These are phyloP conservation scores for Emydocephalus ijimae DNA, from an alignment of 2,113 vertebrate genomes.

Conservation along the genomic window DNA sequence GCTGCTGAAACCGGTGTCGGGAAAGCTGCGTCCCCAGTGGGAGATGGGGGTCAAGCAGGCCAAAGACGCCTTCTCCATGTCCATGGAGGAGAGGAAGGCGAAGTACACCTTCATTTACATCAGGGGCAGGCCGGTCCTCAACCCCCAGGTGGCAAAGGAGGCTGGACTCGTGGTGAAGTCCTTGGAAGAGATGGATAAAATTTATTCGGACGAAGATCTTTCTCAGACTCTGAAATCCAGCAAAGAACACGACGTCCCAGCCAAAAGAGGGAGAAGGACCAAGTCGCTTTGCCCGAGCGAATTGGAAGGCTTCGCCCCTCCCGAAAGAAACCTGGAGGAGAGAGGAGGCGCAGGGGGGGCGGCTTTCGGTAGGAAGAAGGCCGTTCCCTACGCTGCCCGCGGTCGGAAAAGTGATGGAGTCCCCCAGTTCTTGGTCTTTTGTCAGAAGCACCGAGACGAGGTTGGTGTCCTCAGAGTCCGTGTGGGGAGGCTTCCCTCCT, in stretches of 20 bases:
- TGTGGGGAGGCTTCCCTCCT: neutral
- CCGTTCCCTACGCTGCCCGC: constrained; percentile 52
- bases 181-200: constrained; percentile 47
- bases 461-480: constrained; percentile 57
- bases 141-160: constrained; percentile 76
- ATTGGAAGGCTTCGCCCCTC: constrained; percentile 35
- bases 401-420: constrained; percentile 71
- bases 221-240: constrained; percentile 3
- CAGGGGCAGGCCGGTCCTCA: constrained; percentile 81
- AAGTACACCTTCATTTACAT: constrained; percentile 88
- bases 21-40: constrained; percentile 88
- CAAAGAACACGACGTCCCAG: constrained; percentile 63
- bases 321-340: constrained; percentile 54
- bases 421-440: constrained; percentile 79
- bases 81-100: constrained; percentile 77
- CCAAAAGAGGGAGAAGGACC: constrained; percentile 71
- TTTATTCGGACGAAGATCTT: constrained; percentile 49
- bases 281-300: constrained; percentile 47
- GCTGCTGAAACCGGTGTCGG: constrained; percentile 78
- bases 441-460: constrained; percentile 81
- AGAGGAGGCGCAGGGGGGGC: constrained; percentile 63
- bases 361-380: constrained; percentile 69
- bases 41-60: constrained; percentile 86
- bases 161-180: constrained; percentile 69
- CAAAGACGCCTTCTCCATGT: constrained; percentile 80